Percentiles rank a stretch among this genome's conserved stretches.
Conservation (phyloP, 1,140 invertebrate species). For the Drosophila obscura region DNA sequence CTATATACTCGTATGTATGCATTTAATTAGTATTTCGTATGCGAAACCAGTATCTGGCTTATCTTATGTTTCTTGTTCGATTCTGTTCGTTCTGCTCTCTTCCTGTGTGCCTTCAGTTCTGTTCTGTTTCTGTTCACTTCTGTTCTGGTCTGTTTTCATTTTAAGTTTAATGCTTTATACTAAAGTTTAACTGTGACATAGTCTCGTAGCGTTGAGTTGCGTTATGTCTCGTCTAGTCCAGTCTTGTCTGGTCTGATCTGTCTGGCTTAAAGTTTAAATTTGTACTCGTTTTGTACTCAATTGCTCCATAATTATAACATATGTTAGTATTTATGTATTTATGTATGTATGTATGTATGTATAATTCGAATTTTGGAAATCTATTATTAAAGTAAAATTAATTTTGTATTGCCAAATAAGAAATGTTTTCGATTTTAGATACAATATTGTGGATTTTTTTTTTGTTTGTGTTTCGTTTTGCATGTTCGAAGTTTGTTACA, state of each 20-base stretch:
- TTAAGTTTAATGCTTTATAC: too few relatives aligned
- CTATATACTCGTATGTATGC: conserved; percentile 38
- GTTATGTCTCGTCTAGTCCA: background rate
- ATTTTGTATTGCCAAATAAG: conserved; percentile 39
- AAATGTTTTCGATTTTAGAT: conserved; percentile 41
- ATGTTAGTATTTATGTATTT: conserved; percentile 59
- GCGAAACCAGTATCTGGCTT: conserved; percentile 76
- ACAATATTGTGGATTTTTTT: conserved; percentile 23
- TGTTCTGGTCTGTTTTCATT: conserved; percentile 15
- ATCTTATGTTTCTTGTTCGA: conserved; percentile 44
- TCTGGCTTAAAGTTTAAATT: conserved; percentile 71
- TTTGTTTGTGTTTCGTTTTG: conserved; percentile 23
- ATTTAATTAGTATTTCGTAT: conserved; percentile 44
- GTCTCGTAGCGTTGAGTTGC: background rate
- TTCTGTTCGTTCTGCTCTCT: conserved; percentile 16
- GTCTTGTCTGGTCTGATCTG: conserved; percentile 40
- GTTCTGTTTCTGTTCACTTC: conserved; percentile 29
- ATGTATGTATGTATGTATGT: conserved; percentile 51
- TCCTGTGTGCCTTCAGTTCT: conserved; percentile 8
- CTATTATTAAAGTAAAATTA: background rate
- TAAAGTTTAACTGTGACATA: conserved; percentile 17
- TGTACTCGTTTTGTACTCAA: conserved; percentile 82
- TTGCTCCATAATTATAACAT: conserved; percentile 82
- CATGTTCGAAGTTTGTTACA: conserved; percentile 36
- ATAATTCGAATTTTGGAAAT: conserved; percentile 9